Conservation (phyloP, 2,113 vertebrate species). For the Oreochromis tanganicae region DNA sequence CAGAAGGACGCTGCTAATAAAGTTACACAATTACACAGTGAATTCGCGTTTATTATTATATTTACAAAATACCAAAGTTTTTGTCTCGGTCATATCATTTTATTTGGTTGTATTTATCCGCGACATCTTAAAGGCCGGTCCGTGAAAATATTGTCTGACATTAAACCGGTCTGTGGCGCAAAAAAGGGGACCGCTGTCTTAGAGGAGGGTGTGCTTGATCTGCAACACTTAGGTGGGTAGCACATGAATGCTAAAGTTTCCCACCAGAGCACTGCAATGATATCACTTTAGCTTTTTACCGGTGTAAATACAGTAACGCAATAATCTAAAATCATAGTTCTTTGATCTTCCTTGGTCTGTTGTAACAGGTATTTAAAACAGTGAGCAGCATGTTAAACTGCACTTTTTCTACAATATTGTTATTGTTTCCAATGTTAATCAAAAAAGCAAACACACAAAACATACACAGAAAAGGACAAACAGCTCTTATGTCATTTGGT, state of each 20-base stretch:
- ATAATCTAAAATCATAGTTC: background rate
- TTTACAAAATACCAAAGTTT: rapidly evolving
- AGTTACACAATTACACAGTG: rapidly evolving
- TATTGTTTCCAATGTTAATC: background rate
- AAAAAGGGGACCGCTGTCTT: background rate
- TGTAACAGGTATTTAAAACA: background rate
- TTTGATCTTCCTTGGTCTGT: rapidly evolving
- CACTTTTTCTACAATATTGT: background rate
- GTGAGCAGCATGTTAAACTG: background rate
- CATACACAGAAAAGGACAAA: background rate
- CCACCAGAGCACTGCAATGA: background rate
- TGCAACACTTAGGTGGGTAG: background rate
- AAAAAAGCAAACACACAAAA: background rate
- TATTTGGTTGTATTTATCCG: background rate
- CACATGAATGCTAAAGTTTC: background rate
- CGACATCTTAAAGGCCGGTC: rapidly evolving
- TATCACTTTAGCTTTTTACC: background rate
- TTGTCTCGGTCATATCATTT: background rate
- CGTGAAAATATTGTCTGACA: too few relatives aligned
- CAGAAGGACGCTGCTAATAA: background rate
- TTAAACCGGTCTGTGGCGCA: too few relatives aligned
- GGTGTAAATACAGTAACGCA: background rate
- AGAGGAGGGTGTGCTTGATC: background rate
- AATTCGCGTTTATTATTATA: rapidly evolving
- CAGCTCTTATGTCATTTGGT: background rate